Evolutionary conservation across 2,797 vertebrate species (phyloP).

Genomic region (Urosaurus nigricauda): DNA sequence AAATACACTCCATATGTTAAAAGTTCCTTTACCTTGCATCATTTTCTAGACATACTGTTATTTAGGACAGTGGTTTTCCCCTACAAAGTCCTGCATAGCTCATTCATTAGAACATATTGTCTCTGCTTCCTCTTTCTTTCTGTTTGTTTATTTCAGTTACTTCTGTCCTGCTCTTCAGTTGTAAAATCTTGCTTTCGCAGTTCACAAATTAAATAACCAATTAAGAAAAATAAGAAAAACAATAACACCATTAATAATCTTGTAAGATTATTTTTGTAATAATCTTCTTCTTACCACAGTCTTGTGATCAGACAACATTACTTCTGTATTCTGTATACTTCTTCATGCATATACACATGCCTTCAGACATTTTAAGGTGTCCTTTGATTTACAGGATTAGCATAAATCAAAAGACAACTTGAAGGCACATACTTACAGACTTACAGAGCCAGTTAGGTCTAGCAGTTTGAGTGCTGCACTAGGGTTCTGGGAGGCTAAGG

Average conservation of each 20-base stretch:
- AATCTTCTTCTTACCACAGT: not conserved
- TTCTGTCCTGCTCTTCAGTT: not conserved
- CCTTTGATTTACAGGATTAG: no score
- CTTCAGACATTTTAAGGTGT: not conserved
- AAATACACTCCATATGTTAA: not conserved
- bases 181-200: not conserved
- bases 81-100: not conserved
- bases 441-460: no score
- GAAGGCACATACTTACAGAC: no score
- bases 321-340: not conserved
- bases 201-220: not conserved
- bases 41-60: not conserved
- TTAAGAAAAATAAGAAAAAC: not conserved
- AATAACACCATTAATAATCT: not conserved
- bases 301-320: not conserved
- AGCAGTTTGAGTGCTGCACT: no score
- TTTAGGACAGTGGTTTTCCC: not conserved
- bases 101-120: not conserved
- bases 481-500: no score
- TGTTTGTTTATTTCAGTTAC: not conserved
- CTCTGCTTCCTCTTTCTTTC: not conserved
- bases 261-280: not conserved
- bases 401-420: no score
- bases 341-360: not conserved
- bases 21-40: not conserved